Evolutionary conservation across 2,888 invertebrate genomes (phyloP).

Genomic region (Diplazon laetatorius): DNA sequence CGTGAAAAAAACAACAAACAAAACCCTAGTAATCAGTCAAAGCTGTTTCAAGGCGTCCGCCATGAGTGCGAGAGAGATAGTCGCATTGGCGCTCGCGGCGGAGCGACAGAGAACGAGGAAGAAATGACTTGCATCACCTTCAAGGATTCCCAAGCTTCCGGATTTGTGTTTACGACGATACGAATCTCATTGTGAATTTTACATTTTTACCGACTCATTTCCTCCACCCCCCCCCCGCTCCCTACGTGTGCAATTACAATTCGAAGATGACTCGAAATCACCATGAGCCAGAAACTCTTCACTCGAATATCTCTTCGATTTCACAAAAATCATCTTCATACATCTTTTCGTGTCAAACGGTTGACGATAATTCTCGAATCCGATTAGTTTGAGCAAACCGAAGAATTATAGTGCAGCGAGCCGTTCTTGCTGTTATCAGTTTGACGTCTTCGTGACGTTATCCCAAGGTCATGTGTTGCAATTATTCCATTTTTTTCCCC

Average conservation of each 20-base stretch:
- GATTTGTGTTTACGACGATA: too few species aligned
- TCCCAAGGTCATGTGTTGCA: slow-evolving; percentile 73
- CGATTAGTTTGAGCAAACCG: not conserved
- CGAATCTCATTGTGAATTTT: too few species aligned
- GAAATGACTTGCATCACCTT: too few species aligned
- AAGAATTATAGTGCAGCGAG: not conserved
- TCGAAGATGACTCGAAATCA: slow-evolving; percentile 6
- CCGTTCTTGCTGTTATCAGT: slow-evolving; percentile 17
- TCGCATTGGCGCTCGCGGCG: too few species aligned
- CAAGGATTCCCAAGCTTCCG: too few species aligned
- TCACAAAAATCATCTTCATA: too few species aligned
- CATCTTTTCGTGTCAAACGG: not conserved
- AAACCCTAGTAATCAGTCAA: not conserved
- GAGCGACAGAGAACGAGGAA: too few species aligned
- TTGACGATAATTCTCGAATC: too few species aligned
- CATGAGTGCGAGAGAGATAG: too few species aligned
- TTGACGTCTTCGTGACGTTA: slow-evolving; percentile 64
- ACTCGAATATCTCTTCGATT: not conserved
- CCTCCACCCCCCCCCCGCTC: too few species aligned
- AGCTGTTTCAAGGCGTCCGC: not conserved
- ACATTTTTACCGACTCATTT: too few species aligned
- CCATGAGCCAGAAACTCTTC: not conserved
- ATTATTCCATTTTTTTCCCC: slow-evolving; percentile 62
- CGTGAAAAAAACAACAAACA: not conserved
- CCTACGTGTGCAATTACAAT: too few species aligned